Conservation (phyloP, 2,797 vertebrate genomes). For the Chloroceryle inda region DNA sequence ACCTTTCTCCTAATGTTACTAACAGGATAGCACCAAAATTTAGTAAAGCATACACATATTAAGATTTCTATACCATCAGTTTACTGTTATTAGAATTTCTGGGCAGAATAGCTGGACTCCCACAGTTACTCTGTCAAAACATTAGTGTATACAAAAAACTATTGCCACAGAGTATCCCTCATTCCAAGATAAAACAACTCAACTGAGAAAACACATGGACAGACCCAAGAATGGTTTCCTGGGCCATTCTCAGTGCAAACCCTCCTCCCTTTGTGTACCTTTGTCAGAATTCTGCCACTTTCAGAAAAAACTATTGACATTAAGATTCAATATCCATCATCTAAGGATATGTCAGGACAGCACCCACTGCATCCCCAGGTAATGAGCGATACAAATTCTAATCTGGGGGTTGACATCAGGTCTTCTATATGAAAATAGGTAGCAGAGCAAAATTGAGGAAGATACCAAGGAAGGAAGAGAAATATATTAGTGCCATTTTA, state of each 20-base stretch:
- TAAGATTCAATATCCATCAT: neutral
- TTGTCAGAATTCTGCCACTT: neutral
- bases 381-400: neutral
- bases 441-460: neutral
- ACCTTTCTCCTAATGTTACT: neutral
- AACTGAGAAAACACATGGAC: neutral
- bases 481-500: neutral
- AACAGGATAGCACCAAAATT: neutral
- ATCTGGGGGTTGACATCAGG: rapidly evolving
- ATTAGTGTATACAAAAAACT: neutral
- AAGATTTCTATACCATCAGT: neutral
- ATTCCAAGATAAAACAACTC: neutral
- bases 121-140: neutral
- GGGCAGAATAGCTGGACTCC: neutral
- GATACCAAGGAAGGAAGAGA: neutral
- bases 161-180: neutral
- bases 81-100: neutral
- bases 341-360: neutral
- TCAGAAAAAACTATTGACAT: neutral
- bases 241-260: neutral
- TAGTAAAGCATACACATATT: neutral
- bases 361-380: neutral
- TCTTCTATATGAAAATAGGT: neutral
- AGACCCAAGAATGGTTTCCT: neutral
- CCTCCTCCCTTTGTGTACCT: neutral